Evolutionary conservation across 2,888 invertebrate genomes (phyloP).

Genomic region (Xylota segnis): DNA sequence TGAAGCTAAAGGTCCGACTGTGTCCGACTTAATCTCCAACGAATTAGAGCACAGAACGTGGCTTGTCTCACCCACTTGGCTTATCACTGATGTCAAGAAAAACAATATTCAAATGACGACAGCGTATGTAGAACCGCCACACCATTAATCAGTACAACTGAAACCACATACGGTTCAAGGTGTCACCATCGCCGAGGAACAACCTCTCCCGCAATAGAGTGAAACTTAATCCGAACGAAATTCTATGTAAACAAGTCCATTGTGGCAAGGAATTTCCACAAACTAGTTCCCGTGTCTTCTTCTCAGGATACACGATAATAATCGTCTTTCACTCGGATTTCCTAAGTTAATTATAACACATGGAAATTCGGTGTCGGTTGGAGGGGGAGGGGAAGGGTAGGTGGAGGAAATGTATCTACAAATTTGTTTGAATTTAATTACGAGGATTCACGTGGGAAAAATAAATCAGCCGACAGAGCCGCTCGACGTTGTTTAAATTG

Average conservation of each 20-base stretch:
- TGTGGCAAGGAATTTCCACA: conserved; percentile 12
- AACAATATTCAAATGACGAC: conserved; percentile 8
- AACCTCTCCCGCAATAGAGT: conserved; percentile 38
- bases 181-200: conserved; percentile 37
- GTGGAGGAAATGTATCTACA: conserved; percentile 70
- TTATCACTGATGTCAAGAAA: conserved; percentile 33
- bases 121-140: neutral
- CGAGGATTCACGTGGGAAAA: conserved; percentile 78
- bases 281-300: conserved; percentile 32
- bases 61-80: conserved; percentile 5
- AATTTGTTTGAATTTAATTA: conserved; percentile 79
- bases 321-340: conserved; percentile 69
- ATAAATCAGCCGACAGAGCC: conserved; percentile 76
- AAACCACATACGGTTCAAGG: conserved; percentile 60
- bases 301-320: conserved; percentile 54
- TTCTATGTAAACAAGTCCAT: conserved; percentile 63
- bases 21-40: conserved; percentile 47
- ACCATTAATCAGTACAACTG: conserved; percentile 66
- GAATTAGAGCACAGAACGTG: conserved; percentile 48
- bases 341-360: conserved; percentile 72
- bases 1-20: conserved; percentile 1
- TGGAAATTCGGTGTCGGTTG: conserved; percentile 35
- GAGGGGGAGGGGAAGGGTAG: conserved; percentile 10
- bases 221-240: conserved; percentile 66
- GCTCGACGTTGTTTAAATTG: conserved; percentile 47